A percentile compares a stretch with the other conserved stretches of the same genome.
These are phyloP conservation scores for Burhinus oedicnemus DNA, from an alignment of 2,113 vertebrate species.

Conservation along the genomic window DNA sequence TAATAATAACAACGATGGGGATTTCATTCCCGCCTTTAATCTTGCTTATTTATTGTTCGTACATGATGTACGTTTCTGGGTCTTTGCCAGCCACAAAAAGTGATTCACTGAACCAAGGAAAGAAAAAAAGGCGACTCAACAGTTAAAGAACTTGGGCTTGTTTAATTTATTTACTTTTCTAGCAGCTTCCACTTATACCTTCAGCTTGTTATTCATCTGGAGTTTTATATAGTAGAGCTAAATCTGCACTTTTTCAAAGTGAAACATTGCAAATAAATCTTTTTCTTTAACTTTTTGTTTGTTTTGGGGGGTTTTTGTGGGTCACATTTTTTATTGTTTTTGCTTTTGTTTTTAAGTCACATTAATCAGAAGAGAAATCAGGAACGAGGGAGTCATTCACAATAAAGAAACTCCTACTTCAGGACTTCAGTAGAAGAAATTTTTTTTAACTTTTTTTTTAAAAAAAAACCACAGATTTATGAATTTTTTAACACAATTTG, in stretches of 20 bases:
- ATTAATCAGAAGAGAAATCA: background rate
- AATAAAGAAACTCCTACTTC: background rate
- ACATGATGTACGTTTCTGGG: background rate
- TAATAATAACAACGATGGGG: background rate
- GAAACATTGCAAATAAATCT: background rate
- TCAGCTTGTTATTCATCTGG: background rate
- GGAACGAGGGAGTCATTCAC: background rate
- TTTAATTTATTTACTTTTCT: conserved; percentile 3
- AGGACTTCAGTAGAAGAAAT: background rate
- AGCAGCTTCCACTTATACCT: background rate
- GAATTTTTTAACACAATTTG: background rate
- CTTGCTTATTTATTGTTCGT: background rate
- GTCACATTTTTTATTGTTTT: background rate
- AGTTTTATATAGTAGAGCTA: background rate
- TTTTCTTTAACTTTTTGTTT: background rate
- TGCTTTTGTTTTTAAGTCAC: background rate
- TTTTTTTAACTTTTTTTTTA: background rate
- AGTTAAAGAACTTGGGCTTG: background rate
- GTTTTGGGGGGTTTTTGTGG: too few species aligned
- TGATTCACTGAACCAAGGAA: background rate
- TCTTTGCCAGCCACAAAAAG: background rate
- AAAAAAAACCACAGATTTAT: too few species aligned
- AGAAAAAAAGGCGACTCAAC: background rate
- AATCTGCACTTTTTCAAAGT: background rate
- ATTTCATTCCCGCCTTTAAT: background rate